Evolutionary conservation across 2,113 vertebrate genomes (phyloP), one percentile per base, ranked within the genome.

Genomic region (Ia io): DNA sequence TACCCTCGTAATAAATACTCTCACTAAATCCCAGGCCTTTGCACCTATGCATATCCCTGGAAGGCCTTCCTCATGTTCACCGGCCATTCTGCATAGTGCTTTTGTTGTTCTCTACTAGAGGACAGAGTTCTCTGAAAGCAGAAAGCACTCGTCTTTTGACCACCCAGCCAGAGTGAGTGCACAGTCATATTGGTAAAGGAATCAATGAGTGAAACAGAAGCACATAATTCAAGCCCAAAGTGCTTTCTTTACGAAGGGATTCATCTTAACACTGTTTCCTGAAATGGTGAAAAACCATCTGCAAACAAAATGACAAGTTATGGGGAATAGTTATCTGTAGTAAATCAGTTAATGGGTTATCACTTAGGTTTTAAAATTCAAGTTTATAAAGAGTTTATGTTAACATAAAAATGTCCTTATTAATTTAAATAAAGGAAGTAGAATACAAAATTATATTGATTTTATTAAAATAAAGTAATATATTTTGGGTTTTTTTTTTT

Each of bases 381-480:
- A 91, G 20, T 35, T 77, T 67, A 65, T 49, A 49, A 87, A 74
- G 23, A 77, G 18, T 37, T 94, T 59, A 77, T 35, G 30, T 9
- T 71, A 85, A 84, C n/a, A 91, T 74, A 80, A 94, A 88, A 25
- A 42, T 59, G 22, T 83, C 77, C 37, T 12, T 74, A 42, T 61
- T 82, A 74, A 73, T 78, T 65, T 63, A 56, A 51, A 16, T 35
- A 82, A 84, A 78, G 18, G 77, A 88, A 70, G 10, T 44, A 69
- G 25, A 53, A 78, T 67, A 32, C 7, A 49, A 70, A 85, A 74
- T 35, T 53, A 1, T 44, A 80, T 42, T 83, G 35, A 40, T 76
- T 91, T 69, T 35, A 79, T 12, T 78, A 23, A 94, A 82, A 65
- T 84, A n/a, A 95, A 90, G 51, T 80, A 84, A 69, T 78, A 71